These are phyloP conservation scores for Eumaeus atala DNA, from an alignment of 1,140 invertebrate genomes.

Conservation along the genomic window DNA sequence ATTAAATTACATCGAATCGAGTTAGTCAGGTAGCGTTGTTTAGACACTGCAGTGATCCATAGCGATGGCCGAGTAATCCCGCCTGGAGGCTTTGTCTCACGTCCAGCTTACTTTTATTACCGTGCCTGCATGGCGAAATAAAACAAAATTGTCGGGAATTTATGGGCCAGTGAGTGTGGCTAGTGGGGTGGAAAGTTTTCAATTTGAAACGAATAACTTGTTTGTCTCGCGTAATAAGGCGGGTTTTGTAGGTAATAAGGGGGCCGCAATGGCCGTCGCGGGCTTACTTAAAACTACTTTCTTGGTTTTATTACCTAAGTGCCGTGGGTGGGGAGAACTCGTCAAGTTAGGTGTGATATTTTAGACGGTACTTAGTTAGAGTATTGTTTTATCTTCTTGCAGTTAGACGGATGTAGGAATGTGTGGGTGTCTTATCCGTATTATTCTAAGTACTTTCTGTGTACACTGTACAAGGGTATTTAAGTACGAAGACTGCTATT, in stretches of 20 bases:
- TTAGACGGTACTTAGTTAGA: slow-evolving; percentile 2
- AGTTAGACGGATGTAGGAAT: no score
- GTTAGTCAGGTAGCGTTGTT: slow-evolving; percentile 57
- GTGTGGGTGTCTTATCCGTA: background rate
- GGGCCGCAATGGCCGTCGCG: slow-evolving; percentile 61
- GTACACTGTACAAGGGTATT: background rate
- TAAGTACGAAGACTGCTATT: background rate
- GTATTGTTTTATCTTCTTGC: no score
- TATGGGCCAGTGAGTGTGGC: slow-evolving; percentile 64
- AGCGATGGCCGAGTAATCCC: slow-evolving; percentile 65
- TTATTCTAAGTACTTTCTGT: background rate
- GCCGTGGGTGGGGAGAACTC: slow-evolving; percentile 46
- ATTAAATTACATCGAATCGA: slow-evolving; percentile 27
- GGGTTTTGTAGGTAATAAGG: slow-evolving; percentile 68
- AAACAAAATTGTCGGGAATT: slow-evolving; percentile 73
- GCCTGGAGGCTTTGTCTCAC: slow-evolving; percentile 65
- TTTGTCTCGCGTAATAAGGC: slow-evolving; percentile 69
- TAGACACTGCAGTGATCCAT: slow-evolving; percentile 66
- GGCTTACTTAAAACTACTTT: slow-evolving; percentile 71
- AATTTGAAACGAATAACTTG: slow-evolving; percentile 73
- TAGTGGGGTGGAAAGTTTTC: slow-evolving; percentile 73
- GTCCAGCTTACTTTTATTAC: slow-evolving; percentile 73
- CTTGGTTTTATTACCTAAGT: slow-evolving; percentile 67
- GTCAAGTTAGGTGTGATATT: slow-evolving; percentile 31
- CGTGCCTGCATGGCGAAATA: slow-evolving; percentile 70